These are phyloP conservation scores for Harpagoxenus sublaevis DNA, from an alignment of 2,888 invertebrate species.

Conservation along the genomic window DNA sequence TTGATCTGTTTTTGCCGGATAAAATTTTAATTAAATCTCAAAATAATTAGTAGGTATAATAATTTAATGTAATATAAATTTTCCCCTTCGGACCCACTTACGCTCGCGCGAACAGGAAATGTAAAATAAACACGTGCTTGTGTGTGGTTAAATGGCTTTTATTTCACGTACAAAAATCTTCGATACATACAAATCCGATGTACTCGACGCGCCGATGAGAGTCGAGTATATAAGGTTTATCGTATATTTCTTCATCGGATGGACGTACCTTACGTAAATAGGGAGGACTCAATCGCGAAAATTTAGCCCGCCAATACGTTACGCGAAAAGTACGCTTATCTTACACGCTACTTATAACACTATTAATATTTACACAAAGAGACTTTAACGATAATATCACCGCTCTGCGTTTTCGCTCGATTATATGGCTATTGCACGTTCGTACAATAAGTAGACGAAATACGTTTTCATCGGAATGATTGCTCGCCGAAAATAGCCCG, in stretches of 20 bases:
- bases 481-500: background rate
- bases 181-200: conserved; percentile 18
- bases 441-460: conserved; percentile 33
- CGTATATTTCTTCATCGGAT: background rate
- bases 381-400: conserved; percentile 81
- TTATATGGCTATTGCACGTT: conserved; percentile 54
- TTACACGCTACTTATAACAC: conserved; percentile 67
- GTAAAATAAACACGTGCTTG: background rate
- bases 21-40: no score
- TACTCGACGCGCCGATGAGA: background rate
- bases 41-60: no score
- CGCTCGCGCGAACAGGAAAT: background rate
- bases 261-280: conserved; percentile 1
- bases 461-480: conserved; percentile 14
- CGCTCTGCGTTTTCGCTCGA: conserved; percentile 70
- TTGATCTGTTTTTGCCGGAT: no score
- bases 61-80: no score
- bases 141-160: conserved; percentile 68
- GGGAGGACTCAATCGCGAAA: background rate
- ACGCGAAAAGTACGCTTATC: conserved; percentile 47
- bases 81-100: no score
- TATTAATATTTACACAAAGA: conserved; percentile 69
- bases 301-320: conserved; percentile 27
- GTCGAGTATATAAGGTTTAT: conserved; percentile 5
- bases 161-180: conserved; percentile 59